Evolutionary conservation across 2,797 vertebrate species (phyloP).

Genomic region (Toxotes lorentzi): DNA sequence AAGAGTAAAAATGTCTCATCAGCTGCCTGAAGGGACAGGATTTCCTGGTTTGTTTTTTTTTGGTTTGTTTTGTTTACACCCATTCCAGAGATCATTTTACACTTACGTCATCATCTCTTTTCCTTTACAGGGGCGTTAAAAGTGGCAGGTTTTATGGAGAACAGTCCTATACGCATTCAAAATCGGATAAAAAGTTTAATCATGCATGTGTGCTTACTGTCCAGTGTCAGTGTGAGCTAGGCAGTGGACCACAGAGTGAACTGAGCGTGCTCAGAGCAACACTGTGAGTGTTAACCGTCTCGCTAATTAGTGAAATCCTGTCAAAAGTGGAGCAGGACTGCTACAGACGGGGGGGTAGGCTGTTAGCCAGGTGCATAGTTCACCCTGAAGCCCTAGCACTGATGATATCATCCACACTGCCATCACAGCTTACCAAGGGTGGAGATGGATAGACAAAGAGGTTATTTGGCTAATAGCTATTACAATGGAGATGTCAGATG

Average conservation of each 20-base stretch:
- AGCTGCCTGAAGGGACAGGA: slow-evolving; percentile 52
- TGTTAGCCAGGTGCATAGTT: slow-evolving; percentile 72
- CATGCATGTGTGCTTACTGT: slow-evolving; percentile 36
- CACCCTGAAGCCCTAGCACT: slow-evolving; percentile 61
- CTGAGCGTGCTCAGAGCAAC: slow-evolving; percentile 45
- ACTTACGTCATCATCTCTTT: slow-evolving; percentile 39
- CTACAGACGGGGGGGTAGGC: slow-evolving; percentile 51
- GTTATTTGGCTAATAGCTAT: slow-evolving; percentile 67
- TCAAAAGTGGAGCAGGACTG: slow-evolving; percentile 66
- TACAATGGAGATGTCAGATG: slow-evolving; percentile 34
- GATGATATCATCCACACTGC: slow-evolving; percentile 76
- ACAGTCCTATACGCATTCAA: slow-evolving; percentile 1
- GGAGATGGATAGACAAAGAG: slow-evolving; percentile 54
- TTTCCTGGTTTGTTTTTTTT: slow-evolving; percentile 31
- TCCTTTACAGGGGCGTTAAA: slow-evolving; percentile 13
- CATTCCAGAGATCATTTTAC: slow-evolving; percentile 43
- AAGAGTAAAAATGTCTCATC: slow-evolving; percentile 62
- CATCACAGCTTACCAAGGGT: slow-evolving; percentile 67
- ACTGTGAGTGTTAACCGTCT: slow-evolving; percentile 62
- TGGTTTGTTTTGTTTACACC: slow-evolving; percentile 10
- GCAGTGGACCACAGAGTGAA: slow-evolving; percentile 34
- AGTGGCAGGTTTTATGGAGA: slow-evolving; percentile 24
- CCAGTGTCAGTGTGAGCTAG: slow-evolving; percentile 17
- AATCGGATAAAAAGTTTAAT: slow-evolving; percentile 27
- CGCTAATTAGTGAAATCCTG: slow-evolving; percentile 78